Percentiles rank a stretch among this genome's conserved stretches.
Evolutionary conservation across 2,888 invertebrate species (phyloP).

Genomic region (Oxycera nigricornis): DNA sequence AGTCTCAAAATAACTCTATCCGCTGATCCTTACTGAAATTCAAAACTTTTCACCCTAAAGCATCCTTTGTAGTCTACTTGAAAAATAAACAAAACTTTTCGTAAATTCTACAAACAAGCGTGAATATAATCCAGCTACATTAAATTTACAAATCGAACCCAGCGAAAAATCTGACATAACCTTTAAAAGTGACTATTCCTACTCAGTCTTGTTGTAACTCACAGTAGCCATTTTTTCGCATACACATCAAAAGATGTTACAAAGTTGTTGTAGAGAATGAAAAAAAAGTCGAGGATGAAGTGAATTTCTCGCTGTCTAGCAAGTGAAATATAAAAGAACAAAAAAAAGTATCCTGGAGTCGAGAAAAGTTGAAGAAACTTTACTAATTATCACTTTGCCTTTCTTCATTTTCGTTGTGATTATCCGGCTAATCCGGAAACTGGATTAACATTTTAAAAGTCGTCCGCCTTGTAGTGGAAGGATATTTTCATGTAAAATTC

Average conservation of each 20-base stretch:
- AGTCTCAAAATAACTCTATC: too few species aligned
- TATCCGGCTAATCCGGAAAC: conserved; percentile 28
- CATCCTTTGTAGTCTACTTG: not conserved
- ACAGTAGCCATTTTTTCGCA: not conserved
- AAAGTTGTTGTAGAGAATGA: not conserved
- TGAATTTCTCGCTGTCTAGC: not conserved
- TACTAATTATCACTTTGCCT: conserved; percentile 35
- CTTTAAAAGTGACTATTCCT: too few species aligned
- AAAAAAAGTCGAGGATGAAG: not conserved
- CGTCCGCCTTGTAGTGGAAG: not conserved
- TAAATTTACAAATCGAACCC: not conserved
- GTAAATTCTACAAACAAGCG: not conserved
- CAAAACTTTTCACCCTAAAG: not conserved
- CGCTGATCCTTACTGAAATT: not conserved
- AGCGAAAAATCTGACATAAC: not conserved
- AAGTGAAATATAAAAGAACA: too few species aligned
- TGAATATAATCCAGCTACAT: not conserved
- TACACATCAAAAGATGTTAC: not conserved
- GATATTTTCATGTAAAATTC: conserved; percentile 11
- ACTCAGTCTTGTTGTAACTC: not conserved
- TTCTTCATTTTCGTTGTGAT: conserved; percentile 22
- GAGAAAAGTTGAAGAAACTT: conserved; percentile 21
- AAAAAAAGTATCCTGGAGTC: not conserved
- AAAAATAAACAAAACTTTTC: not conserved
- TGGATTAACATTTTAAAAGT: conserved; percentile 29